These are phyloP conservation scores for Crotalus tigris DNA, from an alignment of 2,113 vertebrate species.

Conservation along the genomic window DNA sequence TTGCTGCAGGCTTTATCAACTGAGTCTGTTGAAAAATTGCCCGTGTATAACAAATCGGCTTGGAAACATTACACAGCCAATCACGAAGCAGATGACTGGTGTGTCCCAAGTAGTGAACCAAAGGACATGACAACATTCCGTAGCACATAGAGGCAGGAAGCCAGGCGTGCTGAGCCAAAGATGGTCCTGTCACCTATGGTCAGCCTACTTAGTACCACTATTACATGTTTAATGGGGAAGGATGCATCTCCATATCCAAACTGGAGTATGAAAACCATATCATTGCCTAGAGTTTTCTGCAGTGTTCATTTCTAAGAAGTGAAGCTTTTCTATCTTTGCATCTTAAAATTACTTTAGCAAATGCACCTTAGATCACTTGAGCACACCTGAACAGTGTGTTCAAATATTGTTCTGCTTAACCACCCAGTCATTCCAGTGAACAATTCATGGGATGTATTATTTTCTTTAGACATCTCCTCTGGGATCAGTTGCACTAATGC, in stretches of 20 bases:
- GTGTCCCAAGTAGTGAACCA: slow-evolving; percentile 92
- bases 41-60: slow-evolving; percentile 93
- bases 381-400: slow-evolving; percentile 22
- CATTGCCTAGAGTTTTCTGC: slow-evolving; percentile 30
- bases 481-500: neutral
- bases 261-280: slow-evolving; percentile 33
- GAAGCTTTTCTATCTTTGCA: slow-evolving; percentile 30
- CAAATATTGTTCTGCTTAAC: slow-evolving; percentile 13
- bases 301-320: slow-evolving; percentile 15
- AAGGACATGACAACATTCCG: slow-evolving; percentile 96
- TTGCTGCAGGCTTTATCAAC: slow-evolving; percentile 86
- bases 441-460: neutral
- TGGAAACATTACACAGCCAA: slow-evolving; percentile 95
- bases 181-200: slow-evolving; percentile 2
- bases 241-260: slow-evolving; percentile 38
- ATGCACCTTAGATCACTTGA: slow-evolving; percentile 10
- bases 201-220: slow-evolving; percentile 33
- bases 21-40: slow-evolving; percentile 92
- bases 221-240: slow-evolving; percentile 19
- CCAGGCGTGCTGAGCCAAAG: neutral
- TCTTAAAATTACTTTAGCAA: slow-evolving; percentile 32
- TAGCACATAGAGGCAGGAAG: slow-evolving; percentile 71
- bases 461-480: neutral
- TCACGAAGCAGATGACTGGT: slow-evolving; percentile 95
- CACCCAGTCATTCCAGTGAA: slow-evolving; percentile 9